Base-by-base conservation (phyloP, 1,140 invertebrate genomes). In the Philotrypesis tridentata region DNA sequence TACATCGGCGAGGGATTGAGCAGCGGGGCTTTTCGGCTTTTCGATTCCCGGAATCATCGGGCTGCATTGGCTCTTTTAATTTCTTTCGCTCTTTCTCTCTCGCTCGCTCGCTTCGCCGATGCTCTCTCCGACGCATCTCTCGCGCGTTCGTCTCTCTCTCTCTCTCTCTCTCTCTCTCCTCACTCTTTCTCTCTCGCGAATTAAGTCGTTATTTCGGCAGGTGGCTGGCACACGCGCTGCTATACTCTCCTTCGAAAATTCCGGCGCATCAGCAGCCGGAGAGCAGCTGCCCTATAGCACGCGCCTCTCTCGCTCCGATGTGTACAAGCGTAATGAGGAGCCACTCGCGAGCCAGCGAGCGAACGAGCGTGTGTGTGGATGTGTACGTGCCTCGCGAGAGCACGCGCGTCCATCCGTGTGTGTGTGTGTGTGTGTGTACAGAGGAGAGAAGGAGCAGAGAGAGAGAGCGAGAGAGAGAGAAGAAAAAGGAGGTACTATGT, bases 121-220 rank as follows among this genome's bases (percentile, higher is more conserved):
- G 68, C 68, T n/a, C 3, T 31, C 37, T 14, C 71, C n/a, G n/a
- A n/a, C n/a, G n/a, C n/a, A n/a, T n/a, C n/a, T n/a, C n/a, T n/a
- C n/a, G n/a, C n/a, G n/a, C n/a, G n/a, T n/a, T n/a, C n/a, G n/a
- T 55, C 14, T 6, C n/a, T 12, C 71, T 40, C 70, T 2, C 25
- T n/a, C 12, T 9, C 29, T 40, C 31, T 27, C 70, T 72, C 70
- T 25, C 25, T 29, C 40, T 71, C 40, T 27, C n/a, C 71, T 55
- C 37, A 25, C 43, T 37, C n/a, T 67, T n/a, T n/a, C 60, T 43
- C 40, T 29, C 23, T 63, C 78, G 83, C 85, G 87, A 90, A 91
- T 91, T 89, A 90, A 91, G 90, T 90, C 87, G 89, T 91, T 90
- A 91, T 90, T 90, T 87, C 88, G 88, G 89, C 90, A 90, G 89